Conservation (phyloP, 2,797 vertebrate species). For the Geotrypetes seraphini region DNA sequence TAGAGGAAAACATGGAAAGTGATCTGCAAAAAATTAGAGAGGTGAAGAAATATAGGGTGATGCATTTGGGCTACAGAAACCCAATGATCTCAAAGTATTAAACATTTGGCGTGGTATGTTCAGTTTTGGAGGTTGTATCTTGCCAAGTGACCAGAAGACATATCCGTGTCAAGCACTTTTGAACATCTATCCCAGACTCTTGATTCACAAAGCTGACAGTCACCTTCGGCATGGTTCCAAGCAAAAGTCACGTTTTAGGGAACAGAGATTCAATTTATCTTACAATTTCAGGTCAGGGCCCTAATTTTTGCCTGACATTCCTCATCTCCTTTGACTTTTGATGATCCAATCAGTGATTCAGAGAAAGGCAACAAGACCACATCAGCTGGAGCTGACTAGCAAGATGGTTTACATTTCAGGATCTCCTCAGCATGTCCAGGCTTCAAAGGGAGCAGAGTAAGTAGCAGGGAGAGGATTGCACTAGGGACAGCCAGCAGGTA, state of each 20-base stretch:
- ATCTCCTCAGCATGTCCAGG: constrained; percentile 27
- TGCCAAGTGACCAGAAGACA: no score
- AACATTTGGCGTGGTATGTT: no score
- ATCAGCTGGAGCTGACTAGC: constrained; percentile 9
- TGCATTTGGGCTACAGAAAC: no score
- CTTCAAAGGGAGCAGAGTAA: no score
- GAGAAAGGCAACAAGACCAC: constrained; percentile 38
- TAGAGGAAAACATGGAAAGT: no score
- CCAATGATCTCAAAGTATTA: no score
- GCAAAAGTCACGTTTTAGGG: constrained; percentile 42
- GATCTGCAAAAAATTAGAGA: no score
- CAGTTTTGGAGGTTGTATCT: no score
- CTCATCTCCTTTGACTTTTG: constrained; percentile 33
- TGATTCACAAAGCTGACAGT: constrained; percentile 62
- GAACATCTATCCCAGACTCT: constrained; percentile 37
- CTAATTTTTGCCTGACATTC: constrained; percentile 22
- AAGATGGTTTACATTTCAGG: constrained; percentile 17
- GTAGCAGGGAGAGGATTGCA: constrained; percentile 1
- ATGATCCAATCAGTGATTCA: constrained; percentile 40
- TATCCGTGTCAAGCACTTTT: no score
- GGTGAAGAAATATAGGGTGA: no score
- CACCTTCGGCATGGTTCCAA: constrained; percentile 41
- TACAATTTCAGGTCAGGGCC: constrained; percentile 30
- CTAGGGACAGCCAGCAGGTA: no score
- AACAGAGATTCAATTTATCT: constrained; percentile 59